Evolutionary conservation across 1,140 invertebrate genomes (phyloP), one percentile per base, ranked within the genome.

Genomic region (Andricus grossulariae): DNA sequence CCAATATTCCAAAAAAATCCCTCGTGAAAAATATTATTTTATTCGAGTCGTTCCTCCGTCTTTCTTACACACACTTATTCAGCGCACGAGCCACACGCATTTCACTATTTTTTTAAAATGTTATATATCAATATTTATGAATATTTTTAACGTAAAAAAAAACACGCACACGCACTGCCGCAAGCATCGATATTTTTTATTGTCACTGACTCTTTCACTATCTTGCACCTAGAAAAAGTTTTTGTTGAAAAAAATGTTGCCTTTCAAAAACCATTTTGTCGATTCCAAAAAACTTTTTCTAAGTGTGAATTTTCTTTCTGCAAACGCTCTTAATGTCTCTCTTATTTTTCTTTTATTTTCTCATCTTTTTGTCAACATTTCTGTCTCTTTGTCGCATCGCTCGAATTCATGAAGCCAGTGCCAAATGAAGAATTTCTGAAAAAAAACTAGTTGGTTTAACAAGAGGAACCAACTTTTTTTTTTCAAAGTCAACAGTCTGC

Each of bases 321-420:
- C 60, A 25, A n/a, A 25, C 55, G 25, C 21, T 73, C 45, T 77
- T 18, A 15, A 12, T 77, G 15, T 77, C 11, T 60, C 73, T 49
- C 13, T 19, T 16, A 25, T 74, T 19, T 25, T 18, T 57, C 21
- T 45, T 32, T 32, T 32, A 32, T 32, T 32, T 32, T 78, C 66
- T 72, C 16, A 52, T 66, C 19, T 51, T 39, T 50, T n/a, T n/a
- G 10, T 45, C 70, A 25, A 13, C 21, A 49, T 50, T 57, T 54
- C 32, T 77, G 18, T 74, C 70, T 75, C 52, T 77, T 10, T 73
- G 15, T 72, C 18, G 39, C 54, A 19, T 54, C 15, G 74, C 51
- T 79, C 71, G 75, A 19, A 73, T 74, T 50, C 3, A 32, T 39
- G 12, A 32, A 60, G 39, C 39, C 39, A 45, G 39, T 45, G 39